Conservation (phyloP, 2,113 vertebrate species). For the Tetrax tetrax region DNA sequence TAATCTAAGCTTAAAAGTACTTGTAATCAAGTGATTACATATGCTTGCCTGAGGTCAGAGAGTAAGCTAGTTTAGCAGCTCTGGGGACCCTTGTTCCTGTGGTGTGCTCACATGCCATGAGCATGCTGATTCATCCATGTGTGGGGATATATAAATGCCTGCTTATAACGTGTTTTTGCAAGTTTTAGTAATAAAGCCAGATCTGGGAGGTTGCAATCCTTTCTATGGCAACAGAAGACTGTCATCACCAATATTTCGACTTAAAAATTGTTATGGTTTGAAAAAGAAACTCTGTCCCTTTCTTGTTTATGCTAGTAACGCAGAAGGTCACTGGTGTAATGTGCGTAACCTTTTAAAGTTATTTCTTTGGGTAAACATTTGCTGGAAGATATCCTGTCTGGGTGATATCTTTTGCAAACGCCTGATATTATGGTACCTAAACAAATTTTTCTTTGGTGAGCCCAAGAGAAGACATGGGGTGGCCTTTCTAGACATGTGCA, state of each 20-base stretch:
- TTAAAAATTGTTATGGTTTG: background rate
- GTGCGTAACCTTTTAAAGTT: constrained; percentile 22
- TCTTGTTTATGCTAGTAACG: background rate
- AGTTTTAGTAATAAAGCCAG: constrained; percentile 33
- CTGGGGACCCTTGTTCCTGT: constrained; percentile 18
- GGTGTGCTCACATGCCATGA: constrained; percentile 11
- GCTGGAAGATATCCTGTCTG: constrained; percentile 11
- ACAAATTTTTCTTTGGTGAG: background rate
- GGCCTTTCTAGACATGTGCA: background rate
- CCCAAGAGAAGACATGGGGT: background rate
- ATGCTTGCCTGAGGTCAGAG: constrained; percentile 20
- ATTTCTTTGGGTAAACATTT: constrained; percentile 49
- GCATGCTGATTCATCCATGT: constrained; percentile 1
- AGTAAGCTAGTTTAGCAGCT: constrained; percentile 31
- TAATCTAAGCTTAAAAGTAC: background rate
- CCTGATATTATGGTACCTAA: background rate
- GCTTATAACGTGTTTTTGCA: constrained; percentile 44
- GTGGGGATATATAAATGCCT: constrained; percentile 34
- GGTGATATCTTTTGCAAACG: constrained; percentile 23
- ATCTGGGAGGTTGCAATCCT: background rate
- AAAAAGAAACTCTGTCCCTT: background rate
- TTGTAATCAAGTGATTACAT: constrained; percentile 36
- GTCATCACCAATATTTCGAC: background rate
- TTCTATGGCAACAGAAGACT: constrained; percentile 2
- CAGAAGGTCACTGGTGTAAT: background rate